Evolutionary conservation across 2,888 invertebrate genomes (phyloP).

Genomic region (Patella pellucida): DNA sequence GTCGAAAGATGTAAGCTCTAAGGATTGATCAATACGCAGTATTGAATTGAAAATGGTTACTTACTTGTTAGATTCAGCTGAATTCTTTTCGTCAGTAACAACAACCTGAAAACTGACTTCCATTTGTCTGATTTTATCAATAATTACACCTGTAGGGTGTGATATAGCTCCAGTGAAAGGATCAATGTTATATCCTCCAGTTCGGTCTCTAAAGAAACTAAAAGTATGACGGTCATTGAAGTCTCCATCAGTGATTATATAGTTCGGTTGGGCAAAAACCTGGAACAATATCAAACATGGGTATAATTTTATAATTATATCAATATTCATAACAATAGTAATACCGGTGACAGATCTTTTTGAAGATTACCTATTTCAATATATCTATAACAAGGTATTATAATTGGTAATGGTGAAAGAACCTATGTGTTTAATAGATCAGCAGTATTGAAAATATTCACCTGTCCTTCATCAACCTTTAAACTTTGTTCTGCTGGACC

Average conservation of each 20-base stretch:
- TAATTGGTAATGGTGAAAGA: no score
- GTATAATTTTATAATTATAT: no score
- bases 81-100: neutral
- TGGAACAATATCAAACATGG: neutral
- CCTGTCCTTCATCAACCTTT: neutral
- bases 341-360: no score
- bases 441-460: neutral
- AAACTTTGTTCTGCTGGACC: neutral
- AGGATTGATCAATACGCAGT: no score
- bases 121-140: neutral
- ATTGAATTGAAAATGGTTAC: neutral
- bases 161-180: neutral
- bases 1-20: no score
- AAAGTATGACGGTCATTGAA: constrained; percentile 3
- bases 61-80: neutral
- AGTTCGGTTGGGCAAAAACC: neutral
- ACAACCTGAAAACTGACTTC: neutral
- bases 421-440: no score
- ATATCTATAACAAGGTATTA: no score
- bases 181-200: neutral
- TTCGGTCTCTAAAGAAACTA: neutral
- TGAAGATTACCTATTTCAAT: no score
- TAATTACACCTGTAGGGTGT: neutral
- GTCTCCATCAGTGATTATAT: neutral
- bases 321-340: no score